A percentile compares a stretch with the other conserved stretches of the same genome.
Evolutionary conservation across 1,140 invertebrate genomes (phyloP).

Genomic region (Atta cephalotes): DNA sequence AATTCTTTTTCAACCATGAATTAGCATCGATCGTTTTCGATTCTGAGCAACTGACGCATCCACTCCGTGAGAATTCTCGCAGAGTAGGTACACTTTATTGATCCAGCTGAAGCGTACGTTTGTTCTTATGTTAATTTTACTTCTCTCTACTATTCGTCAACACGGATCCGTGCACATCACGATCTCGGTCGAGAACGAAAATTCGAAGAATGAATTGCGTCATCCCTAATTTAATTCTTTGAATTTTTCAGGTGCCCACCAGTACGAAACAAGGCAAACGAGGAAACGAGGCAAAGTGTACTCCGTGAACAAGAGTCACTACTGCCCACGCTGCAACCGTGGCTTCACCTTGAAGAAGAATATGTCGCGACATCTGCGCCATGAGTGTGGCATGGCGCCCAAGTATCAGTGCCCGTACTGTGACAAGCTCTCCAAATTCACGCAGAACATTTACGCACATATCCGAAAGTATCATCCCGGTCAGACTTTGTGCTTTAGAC

Average conservation of each 20-base stretch:
- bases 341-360: conserved; percentile 85
- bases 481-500: conserved; percentile 61
- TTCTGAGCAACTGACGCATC: neutral
- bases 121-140: neutral
- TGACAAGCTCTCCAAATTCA: conserved; percentile 82
- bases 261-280: neutral
- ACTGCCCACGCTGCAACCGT: conserved; percentile 79
- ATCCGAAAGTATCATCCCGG: conserved; percentile 78
- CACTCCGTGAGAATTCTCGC: neutral
- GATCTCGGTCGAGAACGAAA: neutral
- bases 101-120: neutral
- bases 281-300: conserved; percentile 67
- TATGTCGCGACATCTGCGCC: conserved; percentile 86
- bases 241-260: conserved; percentile 70
- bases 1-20: neutral
- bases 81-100: neutral
- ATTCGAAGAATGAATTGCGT: neutral
- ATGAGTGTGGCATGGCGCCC: conserved; percentile 87
- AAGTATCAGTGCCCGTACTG: conserved; percentile 87
- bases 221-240: conserved; percentile 57
- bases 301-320: conserved; percentile 72
- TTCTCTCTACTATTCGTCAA: conserved; percentile 82
- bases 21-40: conserved; percentile 31
- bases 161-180: conserved; percentile 59
- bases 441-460: conserved; percentile 81